A percentile compares a stretch with the other conserved stretches of the same genome.
These are phyloP conservation scores for Volucella bombylans DNA, from an alignment of 2,888 invertebrate species.

Conservation along the genomic window DNA sequence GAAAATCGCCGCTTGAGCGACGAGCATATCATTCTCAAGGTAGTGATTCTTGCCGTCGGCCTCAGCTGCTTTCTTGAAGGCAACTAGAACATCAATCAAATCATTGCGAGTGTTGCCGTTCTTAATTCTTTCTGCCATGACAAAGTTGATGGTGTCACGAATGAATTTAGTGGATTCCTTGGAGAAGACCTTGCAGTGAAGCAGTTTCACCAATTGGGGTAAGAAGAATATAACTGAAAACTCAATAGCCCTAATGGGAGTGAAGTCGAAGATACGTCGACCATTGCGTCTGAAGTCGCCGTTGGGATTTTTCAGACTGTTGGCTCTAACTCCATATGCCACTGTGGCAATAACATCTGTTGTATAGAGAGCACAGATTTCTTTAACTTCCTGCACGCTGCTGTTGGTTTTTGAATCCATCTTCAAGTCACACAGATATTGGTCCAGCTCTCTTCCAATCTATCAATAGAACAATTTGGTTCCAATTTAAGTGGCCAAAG, in stretches of 20 bases:
- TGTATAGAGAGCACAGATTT: slow-evolving; percentile 78
- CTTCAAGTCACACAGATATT: slow-evolving; percentile 64
- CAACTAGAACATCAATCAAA: slow-evolving; percentile 83
- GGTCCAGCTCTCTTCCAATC: slow-evolving; percentile 78
- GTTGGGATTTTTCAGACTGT: slow-evolving; percentile 79
- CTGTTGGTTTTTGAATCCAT: slow-evolving; percentile 42
- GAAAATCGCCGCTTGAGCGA: slow-evolving; percentile 81
- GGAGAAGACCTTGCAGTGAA: slow-evolving; percentile 78
- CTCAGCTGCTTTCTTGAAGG: slow-evolving; percentile 78
- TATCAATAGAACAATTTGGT: slow-evolving; percentile 52
- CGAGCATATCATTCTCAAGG: slow-evolving; percentile 77
- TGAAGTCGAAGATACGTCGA: slow-evolving; percentile 76
- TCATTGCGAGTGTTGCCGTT: slow-evolving; percentile 82
- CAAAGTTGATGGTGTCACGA: slow-evolving; percentile 80
- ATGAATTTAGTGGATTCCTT: slow-evolving; percentile 80
- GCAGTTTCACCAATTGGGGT: slow-evolving; percentile 77
- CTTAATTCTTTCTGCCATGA: slow-evolving; percentile 81
- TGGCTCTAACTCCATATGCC: slow-evolving; percentile 80
- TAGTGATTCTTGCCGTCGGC: slow-evolving; percentile 74
- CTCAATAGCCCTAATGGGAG: slow-evolving; percentile 76
- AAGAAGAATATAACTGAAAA: slow-evolving; percentile 79
- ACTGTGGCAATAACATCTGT: slow-evolving; percentile 80
- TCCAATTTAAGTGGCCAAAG: not conserved
- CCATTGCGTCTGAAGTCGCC: slow-evolving; percentile 79
- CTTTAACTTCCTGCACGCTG: slow-evolving; percentile 78